phyloP scores from a whole-genome alignment of 1,140 invertebrate species.

The Maconellicoccus hirsutus region DNA sequence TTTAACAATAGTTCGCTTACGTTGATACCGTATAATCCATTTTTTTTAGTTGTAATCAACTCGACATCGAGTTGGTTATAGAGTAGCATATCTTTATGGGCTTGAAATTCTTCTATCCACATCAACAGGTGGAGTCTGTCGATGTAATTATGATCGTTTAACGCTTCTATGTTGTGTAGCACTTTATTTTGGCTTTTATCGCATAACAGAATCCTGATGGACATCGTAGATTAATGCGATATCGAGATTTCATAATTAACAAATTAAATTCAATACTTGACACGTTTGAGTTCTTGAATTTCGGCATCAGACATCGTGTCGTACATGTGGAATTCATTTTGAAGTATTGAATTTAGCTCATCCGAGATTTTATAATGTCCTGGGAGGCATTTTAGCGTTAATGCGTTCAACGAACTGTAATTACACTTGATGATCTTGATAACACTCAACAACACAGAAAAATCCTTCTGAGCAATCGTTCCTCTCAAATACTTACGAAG shows the following conservation, averaged over 20 bases:
- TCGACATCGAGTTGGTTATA: constrained; percentile 10
- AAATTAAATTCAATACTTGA: neutral
- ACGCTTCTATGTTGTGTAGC: neutral
- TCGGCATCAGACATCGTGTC: neutral
- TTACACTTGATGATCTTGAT: too few relatives aligned
- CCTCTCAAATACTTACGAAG: neutral
- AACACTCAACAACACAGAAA: too few relatives aligned
- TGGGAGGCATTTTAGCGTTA: neutral
- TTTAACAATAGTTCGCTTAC: neutral
- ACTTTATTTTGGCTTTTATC: neutral
- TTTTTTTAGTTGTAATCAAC: neutral
- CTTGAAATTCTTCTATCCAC: constrained; percentile 14
- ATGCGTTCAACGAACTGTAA: neutral
- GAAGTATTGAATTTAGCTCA: neutral
- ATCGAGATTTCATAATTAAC: too few relatives aligned
- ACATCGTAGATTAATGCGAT: too few relatives aligned
- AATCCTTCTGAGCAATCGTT: too few relatives aligned
- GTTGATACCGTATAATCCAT: neutral
- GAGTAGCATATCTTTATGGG: neutral
- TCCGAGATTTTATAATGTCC: neutral
- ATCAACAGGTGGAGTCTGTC: neutral
- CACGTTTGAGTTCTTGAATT: neutral
- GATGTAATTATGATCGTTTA: neutral
- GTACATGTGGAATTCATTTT: neutral
- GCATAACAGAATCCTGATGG: neutral